Evolutionary conservation across 2,888 invertebrate genomes (phyloP), one percentile per base, ranked within the genome.

Genomic region (Calliphora vomitoria): DNA sequence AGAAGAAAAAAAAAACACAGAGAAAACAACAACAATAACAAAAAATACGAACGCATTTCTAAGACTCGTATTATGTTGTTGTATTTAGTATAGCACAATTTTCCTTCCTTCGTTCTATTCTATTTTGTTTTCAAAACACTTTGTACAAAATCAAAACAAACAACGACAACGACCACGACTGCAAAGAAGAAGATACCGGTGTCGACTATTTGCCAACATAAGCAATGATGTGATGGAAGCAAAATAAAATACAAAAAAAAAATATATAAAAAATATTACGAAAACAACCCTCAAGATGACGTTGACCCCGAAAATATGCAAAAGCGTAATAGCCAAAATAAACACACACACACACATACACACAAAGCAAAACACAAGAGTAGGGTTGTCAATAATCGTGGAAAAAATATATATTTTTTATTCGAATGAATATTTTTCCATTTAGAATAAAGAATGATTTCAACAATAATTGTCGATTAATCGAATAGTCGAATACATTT

Each of bases 231-330:
- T 64, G 87, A 78, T 55, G 69, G 20, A 38, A 58, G 31, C 38
- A 71, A 74, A 15, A 68, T 31, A 64, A 75, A 58, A n/a, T 44
- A 68, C 44, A 38, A 68, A 58, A 74, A 82, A 47, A 69, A 58
- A 13, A 66, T 62, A 31, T 76, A 75, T n/a, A 20, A 82, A 74
- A 50, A 79, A 82, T 47, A 75, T 20, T 55, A 60, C 50, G 69
- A 88, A 89, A 90, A 89, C 90, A 89, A 89, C 90, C 90, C 90
- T 90, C 88, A 88, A 90, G 78, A 88, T 89, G 89, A 88, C 90
- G 90, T 89, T 90, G 90, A 90, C 90, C 90, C 90, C 90, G 88
- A 89, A 90, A 88, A 85, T 85, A 83, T 76, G 76, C 47, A 80
- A 81, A 89, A 89, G 79, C 76, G 76, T 58, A 89, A 72, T 62